Percentiles rank a stretch among this genome's conserved stretches.
phyloP scores from a whole-genome alignment of 2,888 invertebrate genomes.

The Clistopyga incitator region DNA sequence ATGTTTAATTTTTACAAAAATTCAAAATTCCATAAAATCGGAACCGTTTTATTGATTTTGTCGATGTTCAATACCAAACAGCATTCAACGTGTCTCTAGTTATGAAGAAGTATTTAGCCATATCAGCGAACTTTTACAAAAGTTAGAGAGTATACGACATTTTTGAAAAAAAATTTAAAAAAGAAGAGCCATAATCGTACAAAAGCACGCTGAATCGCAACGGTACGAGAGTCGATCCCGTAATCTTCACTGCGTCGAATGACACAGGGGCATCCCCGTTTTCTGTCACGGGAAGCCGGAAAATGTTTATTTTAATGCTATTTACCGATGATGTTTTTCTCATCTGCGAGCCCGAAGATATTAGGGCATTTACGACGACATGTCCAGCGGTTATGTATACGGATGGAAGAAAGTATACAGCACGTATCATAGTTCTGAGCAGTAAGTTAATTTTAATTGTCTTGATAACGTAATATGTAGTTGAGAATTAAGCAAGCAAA shows the following conservation, averaged over 20 bases:
- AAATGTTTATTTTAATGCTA: slow-evolving; percentile 5
- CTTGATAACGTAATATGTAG: neutral
- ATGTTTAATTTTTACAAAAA: too few species aligned
- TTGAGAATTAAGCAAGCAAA: too few species aligned
- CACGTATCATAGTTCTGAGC: slow-evolving; percentile 19
- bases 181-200: too few species aligned
- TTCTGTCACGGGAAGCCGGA: neutral
- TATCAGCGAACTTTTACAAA: too few species aligned
- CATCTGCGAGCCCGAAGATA: neutral
- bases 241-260: neutral
- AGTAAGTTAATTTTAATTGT: slow-evolving; percentile 13
- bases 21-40: too few species aligned
- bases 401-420: slow-evolving; percentile 24
- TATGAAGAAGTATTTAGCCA: too few species aligned
- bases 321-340: slow-evolving; percentile 10
- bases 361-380: slow-evolving; percentile 19
- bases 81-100: too few species aligned
- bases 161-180: too few species aligned
- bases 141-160: too few species aligned
- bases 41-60: too few species aligned
- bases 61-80: too few species aligned
- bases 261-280: neutral
- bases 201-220: too few species aligned
- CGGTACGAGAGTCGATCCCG: neutral
- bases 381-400: slow-evolving; percentile 17